Conservation (phyloP, 2,797 vertebrate species). For the Apogon talboti region DNA sequence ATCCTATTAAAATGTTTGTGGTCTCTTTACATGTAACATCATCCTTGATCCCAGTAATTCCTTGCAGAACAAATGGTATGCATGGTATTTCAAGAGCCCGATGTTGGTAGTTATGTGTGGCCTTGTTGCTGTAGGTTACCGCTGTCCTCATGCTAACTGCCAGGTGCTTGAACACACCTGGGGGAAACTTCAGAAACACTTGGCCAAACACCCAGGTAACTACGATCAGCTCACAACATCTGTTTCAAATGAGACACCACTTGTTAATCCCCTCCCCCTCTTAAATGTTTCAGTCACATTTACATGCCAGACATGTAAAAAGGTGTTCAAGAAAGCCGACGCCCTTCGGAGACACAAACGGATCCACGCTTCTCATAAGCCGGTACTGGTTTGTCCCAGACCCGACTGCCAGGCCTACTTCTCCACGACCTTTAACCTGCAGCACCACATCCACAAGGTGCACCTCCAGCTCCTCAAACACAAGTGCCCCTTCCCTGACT, state of each 20-base stretch:
- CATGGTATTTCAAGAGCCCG: neutral
- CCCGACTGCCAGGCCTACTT: slow-evolving; percentile 83
- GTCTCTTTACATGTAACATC: slow-evolving; percentile 14
- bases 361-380: slow-evolving; percentile 77
- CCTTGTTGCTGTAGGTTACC: slow-evolving; percentile 78
- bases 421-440: slow-evolving; percentile 87
- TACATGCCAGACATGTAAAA: slow-evolving; percentile 79
- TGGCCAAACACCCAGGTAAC: slow-evolving; percentile 79
- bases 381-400: slow-evolving; percentile 80
- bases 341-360: slow-evolving; percentile 80
- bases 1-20: slow-evolving; percentile 26
- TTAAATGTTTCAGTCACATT: slow-evolving; percentile 49
- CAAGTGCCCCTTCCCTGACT: slow-evolving; percentile 81
- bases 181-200: slow-evolving; percentile 80
- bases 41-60: neutral
- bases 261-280: neutral
- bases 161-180: slow-evolving; percentile 76
- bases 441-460: slow-evolving; percentile 87
- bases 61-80: neutral
- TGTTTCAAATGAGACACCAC: neutral
- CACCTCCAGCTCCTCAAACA: slow-evolving; percentile 85
- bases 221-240: too few relatives aligned
- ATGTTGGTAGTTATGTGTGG: neutral
- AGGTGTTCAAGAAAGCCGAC: slow-evolving; percentile 71
- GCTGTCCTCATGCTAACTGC: slow-evolving; percentile 75